A percentile compares a stretch with the other conserved stretches of the same genome.
Conservation (phyloP, 2,113 vertebrate genomes). For the Morone saxatilis region DNA sequence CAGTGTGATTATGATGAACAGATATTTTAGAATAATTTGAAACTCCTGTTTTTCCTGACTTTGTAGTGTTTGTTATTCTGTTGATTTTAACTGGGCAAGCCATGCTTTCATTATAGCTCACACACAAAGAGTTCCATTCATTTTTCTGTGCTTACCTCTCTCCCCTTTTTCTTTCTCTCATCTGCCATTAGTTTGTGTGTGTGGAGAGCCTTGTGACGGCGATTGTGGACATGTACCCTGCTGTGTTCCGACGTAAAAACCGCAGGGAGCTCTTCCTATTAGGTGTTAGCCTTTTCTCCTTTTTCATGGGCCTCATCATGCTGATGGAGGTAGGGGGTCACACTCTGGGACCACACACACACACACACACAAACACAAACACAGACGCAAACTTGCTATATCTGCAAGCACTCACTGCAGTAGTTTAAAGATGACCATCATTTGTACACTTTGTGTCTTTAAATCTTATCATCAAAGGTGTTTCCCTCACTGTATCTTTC, state of each 20-base stretch:
- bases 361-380: neutral
- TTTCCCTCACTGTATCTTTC: neutral
- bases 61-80: neutral
- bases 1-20: neutral
- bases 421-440: neutral
- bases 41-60: neutral
- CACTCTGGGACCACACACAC: slow-evolving; percentile 20
- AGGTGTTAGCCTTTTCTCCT: slow-evolving; percentile 85
- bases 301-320: slow-evolving; percentile 93
- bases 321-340: slow-evolving; percentile 90
- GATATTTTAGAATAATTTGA: neutral
- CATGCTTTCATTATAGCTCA: neutral
- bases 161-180: no score
- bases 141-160: neutral
- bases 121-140: neutral
- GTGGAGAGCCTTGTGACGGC: slow-evolving; percentile 94
- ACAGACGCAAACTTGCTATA: slow-evolving; percentile 14
- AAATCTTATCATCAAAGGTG: neutral
- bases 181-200: slow-evolving; percentile 89
- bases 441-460: neutral
- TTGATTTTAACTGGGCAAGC: neutral
- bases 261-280: slow-evolving; percentile 92
- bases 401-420: neutral
- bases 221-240: slow-evolving; percentile 93
- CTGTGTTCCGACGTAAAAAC: slow-evolving; percentile 90